Base-by-base conservation (phyloP, 2,797 vertebrate species). In the Australoheros facetus region DNA sequence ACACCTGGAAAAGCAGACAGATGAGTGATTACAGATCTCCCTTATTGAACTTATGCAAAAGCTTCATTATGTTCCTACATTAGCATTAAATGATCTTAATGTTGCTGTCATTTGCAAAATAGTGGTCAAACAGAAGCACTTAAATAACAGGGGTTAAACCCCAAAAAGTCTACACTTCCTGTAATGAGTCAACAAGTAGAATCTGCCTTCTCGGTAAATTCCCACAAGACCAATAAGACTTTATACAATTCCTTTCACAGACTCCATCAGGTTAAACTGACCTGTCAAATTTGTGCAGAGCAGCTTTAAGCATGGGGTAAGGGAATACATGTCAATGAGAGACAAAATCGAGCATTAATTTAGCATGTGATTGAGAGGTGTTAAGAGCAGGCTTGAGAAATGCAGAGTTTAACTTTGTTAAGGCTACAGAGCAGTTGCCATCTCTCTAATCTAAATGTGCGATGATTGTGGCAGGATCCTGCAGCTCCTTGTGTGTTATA, bases 381-480 rank as follows among this genome's bases (percentile, higher is more conserved):
- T 60, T 32, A 16, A 48, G 21, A 19, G 10, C 26, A 39, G 48
- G 23, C 7, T 62, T 71, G 72, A 71, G 80, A 81, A 76, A 78
- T 53, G 71, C 8, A 60, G 32, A 56, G 23, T 37, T 28, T 75
- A 69, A 42, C 53, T 10, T n/a, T 73, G 56, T 82, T 21, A 51
- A 55, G n/a, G 34, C 19, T 12, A 5, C 51, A 12, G 57, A 78
- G 17, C 14, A 7, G 8, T 34, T 37, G 30, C 56, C 53, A 56
- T 48, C 42, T 51, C 9, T 39, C 60, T 54, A 51, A 64, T 72
- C 59, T 71, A 54, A 58, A 57, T 69, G 56, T 56, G 55, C 56
- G 30, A 56, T 5, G 16, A 64, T 69, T 9, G 2, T 34, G 34
- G 57, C 54, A 11, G 71, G 30, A 37, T 60, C 64, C 60, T 32